Evolutionary conservation across 2,888 invertebrate species (phyloP).

Genomic region (Listrodromus nycthemerus): DNA sequence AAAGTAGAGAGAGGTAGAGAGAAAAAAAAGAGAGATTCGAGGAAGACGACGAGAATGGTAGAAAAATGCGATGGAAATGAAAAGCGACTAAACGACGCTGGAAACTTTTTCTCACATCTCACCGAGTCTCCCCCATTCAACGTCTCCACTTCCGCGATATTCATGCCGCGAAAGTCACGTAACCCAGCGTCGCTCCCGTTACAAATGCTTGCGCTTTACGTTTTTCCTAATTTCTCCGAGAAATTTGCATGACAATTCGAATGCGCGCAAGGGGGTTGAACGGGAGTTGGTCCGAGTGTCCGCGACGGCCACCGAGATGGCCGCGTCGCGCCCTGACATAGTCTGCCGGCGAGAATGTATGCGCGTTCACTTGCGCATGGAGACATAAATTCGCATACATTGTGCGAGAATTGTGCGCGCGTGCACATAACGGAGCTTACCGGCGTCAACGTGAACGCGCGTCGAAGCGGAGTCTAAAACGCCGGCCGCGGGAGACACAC

Average conservation of each 20-base stretch:
- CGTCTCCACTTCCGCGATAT: conserved; percentile 51
- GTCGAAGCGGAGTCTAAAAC: conserved; percentile 42
- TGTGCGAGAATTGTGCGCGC: background rate
- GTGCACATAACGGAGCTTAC: conserved; percentile 17
- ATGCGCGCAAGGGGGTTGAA: conserved; percentile 12
- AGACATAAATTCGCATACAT: background rate
- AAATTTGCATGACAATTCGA: conserved; percentile 56
- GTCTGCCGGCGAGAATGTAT: background rate
- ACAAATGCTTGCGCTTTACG: conserved; percentile 33
- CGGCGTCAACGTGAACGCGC: conserved; percentile 14
- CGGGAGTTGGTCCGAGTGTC: background rate
- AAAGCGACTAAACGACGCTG: conserved; percentile 49
- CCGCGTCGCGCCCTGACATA: conserved; percentile 20
- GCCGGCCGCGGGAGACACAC: conserved; percentile 31
- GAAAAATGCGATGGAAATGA: conserved; percentile 36
- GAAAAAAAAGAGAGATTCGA: background rate
- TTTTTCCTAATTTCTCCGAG: conserved; percentile 34
- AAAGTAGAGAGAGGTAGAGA: background rate
- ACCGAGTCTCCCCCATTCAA: conserved; percentile 23
- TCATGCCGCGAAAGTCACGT: conserved; percentile 50
- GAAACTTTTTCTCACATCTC: conserved; percentile 38
- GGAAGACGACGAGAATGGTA: conserved; percentile 23
- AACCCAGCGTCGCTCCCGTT: conserved; percentile 23
- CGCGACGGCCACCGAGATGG: conserved; percentile 35
- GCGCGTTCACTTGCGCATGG: background rate